These are phyloP conservation scores for Parascotia fuliginaria DNA, from an alignment of 2,888 invertebrate genomes.

Conservation along the genomic window DNA sequence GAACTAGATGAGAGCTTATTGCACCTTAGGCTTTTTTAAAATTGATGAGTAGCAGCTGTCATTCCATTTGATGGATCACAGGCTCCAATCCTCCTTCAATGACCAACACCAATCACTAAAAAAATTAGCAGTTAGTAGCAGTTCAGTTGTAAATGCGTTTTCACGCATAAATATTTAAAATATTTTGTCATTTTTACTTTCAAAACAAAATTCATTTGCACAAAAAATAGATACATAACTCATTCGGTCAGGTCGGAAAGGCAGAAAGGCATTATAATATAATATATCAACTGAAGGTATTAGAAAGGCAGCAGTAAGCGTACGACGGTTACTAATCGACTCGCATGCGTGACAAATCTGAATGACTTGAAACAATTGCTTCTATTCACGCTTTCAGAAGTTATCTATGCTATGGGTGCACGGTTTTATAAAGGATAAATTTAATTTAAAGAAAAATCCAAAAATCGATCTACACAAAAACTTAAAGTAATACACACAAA, in stretches of 20 bases:
- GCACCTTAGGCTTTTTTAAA: too few relatives aligned
- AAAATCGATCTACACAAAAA: too few relatives aligned
- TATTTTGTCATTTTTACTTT: not conserved
- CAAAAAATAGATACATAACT: slow-evolving; percentile 7
- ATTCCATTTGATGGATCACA: too few relatives aligned
- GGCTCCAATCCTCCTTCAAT: too few relatives aligned
- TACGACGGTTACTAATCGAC: slow-evolving; percentile 75
- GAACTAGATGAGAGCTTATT: too few relatives aligned
- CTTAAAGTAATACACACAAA: too few relatives aligned
- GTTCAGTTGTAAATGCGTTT: too few relatives aligned
- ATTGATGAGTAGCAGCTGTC: too few relatives aligned
- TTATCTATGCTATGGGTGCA: slow-evolving; percentile 67
- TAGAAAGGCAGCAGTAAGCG: slow-evolving; percentile 74
- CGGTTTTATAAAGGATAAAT: slow-evolving; percentile 40
- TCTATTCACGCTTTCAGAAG: slow-evolving; percentile 59
- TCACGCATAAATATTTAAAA: too few relatives aligned
- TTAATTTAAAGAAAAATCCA: not conserved
- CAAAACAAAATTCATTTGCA: not conserved
- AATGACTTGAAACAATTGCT: slow-evolving; percentile 75
- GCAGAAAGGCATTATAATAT: slow-evolving; percentile 35
- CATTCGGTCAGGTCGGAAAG: slow-evolving; percentile 34
- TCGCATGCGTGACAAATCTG: slow-evolving; percentile 76
- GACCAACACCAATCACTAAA: too few relatives aligned
- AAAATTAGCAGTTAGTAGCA: too few relatives aligned
- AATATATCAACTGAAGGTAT: slow-evolving; percentile 56